Conservation (phyloP, 1,140 invertebrate genomes). For the Sesamia nonagrioides region DNA sequence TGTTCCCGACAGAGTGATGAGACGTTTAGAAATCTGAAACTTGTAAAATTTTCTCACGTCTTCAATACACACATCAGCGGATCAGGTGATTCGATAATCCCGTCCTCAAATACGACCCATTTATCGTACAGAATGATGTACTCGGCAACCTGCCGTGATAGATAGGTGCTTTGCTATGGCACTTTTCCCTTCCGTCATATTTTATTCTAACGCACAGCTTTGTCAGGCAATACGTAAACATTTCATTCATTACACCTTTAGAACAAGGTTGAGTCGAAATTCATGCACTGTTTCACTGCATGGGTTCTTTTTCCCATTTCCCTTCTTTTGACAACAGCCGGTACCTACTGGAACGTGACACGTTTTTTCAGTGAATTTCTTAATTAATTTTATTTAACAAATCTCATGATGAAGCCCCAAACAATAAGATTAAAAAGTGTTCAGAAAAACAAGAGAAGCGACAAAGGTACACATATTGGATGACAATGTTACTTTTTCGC, state of each 20-base stretch:
- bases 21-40: background rate
- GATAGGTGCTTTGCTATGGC: conserved; percentile 38
- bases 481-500: conserved; percentile 39
- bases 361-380: conserved; percentile 28
- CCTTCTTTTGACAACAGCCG: conserved; percentile 8
- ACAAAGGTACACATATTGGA: conserved; percentile 54
- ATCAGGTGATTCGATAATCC: conserved; percentile 53
- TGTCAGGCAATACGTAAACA: conserved; percentile 6
- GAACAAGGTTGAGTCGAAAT: background rate
- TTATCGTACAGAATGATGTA: conserved; percentile 51
- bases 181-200: conserved; percentile 45
- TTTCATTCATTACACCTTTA: background rate
- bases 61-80: conserved; percentile 25
- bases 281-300: background rate
- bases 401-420: conserved; percentile 48
- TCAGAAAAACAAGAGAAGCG: conserved; percentile 56
- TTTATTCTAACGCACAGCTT: conserved; percentile 44
- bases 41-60: conserved; percentile 21
- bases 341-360: conserved; percentile 24
- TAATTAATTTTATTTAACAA: conserved; percentile 56
- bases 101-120: conserved; percentile 54
- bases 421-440: conserved; percentile 54
- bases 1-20: background rate
- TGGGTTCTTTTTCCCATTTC: background rate
- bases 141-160: conserved; percentile 53